These are phyloP conservation scores for Drosophila lutescens DNA, from an alignment of 2,888 invertebrate species.

Conservation along the genomic window DNA sequence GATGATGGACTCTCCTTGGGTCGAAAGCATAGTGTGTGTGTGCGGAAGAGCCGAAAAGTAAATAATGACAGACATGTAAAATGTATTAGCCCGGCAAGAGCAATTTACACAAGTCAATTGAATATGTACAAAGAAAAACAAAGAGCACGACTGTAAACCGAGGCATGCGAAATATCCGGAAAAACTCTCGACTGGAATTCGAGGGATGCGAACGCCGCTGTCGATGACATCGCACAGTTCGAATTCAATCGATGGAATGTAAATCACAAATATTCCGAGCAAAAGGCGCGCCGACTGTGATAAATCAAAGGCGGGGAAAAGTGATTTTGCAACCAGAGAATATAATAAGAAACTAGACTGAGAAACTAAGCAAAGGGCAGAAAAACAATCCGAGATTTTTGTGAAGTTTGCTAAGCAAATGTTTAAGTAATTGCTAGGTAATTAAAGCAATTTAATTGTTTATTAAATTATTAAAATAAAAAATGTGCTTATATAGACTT, in stretches of 20 bases:
- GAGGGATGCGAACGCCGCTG: slow-evolving; percentile 5
- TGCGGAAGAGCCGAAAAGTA: slow-evolving; percentile 10
- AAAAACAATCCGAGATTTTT: too few relatives aligned
- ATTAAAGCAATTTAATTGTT: too few relatives aligned
- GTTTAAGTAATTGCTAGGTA: too few relatives aligned
- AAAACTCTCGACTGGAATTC: slow-evolving; percentile 10
- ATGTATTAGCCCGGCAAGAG: slow-evolving; percentile 42
- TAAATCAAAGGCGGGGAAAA: background rate
- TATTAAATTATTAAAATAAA: too few relatives aligned
- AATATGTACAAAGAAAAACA: slow-evolving; percentile 37
- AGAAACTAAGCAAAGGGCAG: too few relatives aligned
- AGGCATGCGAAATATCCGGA: slow-evolving; percentile 15
- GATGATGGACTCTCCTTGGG: slow-evolving; percentile 26
- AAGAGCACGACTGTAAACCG: background rate
- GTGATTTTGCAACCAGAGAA: background rate
- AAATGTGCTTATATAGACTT: too few relatives aligned
- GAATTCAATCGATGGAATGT: slow-evolving; percentile 9
- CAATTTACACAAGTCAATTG: slow-evolving; percentile 46
- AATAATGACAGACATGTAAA: slow-evolving; percentile 37
- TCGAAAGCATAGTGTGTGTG: background rate
- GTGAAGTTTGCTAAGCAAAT: too few relatives aligned
- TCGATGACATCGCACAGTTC: slow-evolving; percentile 20
- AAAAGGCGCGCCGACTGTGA: background rate
- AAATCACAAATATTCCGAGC: slow-evolving; percentile 14
- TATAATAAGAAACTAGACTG: too few relatives aligned